These are phyloP conservation scores for Zygogramma bicolorata DNA, from an alignment of 2,888 invertebrate species.

Conservation along the genomic window DNA sequence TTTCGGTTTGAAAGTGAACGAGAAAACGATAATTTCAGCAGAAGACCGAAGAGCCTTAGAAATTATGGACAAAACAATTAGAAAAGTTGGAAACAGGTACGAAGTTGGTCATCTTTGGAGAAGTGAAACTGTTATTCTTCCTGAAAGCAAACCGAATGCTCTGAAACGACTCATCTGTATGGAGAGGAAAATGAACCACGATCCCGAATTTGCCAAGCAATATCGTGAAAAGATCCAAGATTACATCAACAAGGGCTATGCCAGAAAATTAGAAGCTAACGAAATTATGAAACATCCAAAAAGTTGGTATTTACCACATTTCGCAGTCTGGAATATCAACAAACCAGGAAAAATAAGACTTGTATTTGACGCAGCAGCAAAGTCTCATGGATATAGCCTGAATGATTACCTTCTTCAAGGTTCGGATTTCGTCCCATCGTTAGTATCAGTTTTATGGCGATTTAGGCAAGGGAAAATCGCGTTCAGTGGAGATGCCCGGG, in stretches of 20 bases:
- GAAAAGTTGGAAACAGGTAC: neutral
- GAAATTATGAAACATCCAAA: neutral
- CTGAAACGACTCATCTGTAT: too few relatives aligned
- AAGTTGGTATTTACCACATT: neutral
- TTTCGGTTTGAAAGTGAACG: neutral
- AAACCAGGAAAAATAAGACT: too few relatives aligned
- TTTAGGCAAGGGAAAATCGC: too few relatives aligned
- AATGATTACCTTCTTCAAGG: too few relatives aligned
- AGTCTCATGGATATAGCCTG: too few relatives aligned
- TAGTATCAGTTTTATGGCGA: too few relatives aligned
- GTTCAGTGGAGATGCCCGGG: too few relatives aligned
- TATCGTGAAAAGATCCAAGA: neutral
- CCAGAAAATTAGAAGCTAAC: too few relatives aligned
- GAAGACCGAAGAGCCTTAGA: neutral
- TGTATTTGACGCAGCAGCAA: too few relatives aligned
- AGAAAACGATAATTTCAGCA: neutral
- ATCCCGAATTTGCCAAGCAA: neutral
- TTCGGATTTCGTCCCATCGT: too few relatives aligned
- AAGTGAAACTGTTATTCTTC: neutral
- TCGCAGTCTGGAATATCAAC: too few relatives aligned
- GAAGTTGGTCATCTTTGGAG: too few relatives aligned
- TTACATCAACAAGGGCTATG: neutral
- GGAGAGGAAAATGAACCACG: neutral
- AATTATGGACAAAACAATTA: neutral
- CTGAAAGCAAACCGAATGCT: neutral